A percentile compares a stretch with the other conserved stretches of the same genome.
phyloP scores from a whole-genome alignment of 2,797 vertebrate species.

The Cygnus olor region DNA sequence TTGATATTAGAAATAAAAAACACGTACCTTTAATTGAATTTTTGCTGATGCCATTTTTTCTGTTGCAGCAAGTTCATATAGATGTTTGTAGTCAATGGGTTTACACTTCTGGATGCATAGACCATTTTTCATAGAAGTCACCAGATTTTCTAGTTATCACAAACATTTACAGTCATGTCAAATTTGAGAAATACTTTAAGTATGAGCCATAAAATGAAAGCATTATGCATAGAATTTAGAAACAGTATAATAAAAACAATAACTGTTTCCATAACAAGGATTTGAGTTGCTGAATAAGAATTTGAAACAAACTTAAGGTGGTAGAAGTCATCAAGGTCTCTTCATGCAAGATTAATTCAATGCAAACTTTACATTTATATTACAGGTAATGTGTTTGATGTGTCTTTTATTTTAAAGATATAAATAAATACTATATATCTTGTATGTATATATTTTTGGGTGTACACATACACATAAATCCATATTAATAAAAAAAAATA shows the following conservation, averaged over 20 bases:
- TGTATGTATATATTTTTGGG: not conserved
- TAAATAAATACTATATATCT: not conserved
- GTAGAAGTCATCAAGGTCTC: not conserved
- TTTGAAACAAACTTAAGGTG: not conserved
- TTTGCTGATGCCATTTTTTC: conserved; percentile 82
- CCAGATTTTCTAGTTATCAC: conserved; percentile 80
- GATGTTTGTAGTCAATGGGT: conserved; percentile 83
- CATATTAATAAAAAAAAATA: not conserved
- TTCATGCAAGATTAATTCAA: not conserved
- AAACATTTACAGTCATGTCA: conserved; percentile 48
- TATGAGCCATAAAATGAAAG: not conserved
- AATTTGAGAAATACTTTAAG: conserved; percentile 19
- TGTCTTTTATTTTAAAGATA: not conserved
- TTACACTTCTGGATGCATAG: conserved; percentile 83
- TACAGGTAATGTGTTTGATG: not conserved
- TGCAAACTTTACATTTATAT: not conserved
- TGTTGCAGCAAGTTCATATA: conserved; percentile 82
- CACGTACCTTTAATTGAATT: conserved; percentile 87
- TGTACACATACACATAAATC: not conserved
- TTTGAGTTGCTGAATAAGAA: not conserved
- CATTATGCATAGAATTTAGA: not conserved
- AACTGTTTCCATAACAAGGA: not conserved
- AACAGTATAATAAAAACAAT: not conserved
- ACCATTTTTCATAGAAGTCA: conserved; percentile 78
- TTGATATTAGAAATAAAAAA: not conserved